A percentile compares a stretch with the other conserved stretches of the same genome.
These are phyloP conservation scores for Aulostomus chinensis DNA, from an alignment of 2,797 vertebrate genomes.

Conservation along the genomic window DNA sequence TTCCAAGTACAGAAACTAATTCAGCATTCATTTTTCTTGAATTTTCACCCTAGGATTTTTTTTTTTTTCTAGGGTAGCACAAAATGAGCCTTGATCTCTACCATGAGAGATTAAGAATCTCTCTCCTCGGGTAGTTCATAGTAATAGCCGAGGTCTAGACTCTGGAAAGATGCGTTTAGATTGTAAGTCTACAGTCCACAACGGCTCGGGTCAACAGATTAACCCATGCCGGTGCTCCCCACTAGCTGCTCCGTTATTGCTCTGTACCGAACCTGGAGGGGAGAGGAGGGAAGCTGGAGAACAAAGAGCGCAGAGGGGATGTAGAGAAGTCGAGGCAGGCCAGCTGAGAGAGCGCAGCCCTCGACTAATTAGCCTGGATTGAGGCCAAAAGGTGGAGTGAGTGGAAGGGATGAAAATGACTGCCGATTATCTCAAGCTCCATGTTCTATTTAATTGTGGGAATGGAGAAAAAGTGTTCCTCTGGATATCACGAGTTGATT, in stretches of 20 bases:
- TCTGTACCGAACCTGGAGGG: constrained; percentile 51
- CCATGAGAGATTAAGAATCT: constrained; percentile 45
- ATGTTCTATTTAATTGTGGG: constrained; percentile 17
- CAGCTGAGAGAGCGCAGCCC: constrained; percentile 46
- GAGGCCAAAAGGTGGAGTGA: constrained; percentile 56
- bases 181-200: constrained; percentile 63
- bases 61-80: constrained; percentile 8
- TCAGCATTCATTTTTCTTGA: not conserved
- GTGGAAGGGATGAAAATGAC: constrained; percentile 16
- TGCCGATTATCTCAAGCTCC: constrained; percentile 32
- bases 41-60: not conserved
- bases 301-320: constrained; percentile 49
- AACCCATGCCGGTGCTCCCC: constrained; percentile 69
- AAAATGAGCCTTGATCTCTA: constrained; percentile 18
- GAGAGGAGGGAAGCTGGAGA: constrained; percentile 35
- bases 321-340: constrained; percentile 25
- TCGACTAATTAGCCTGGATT: constrained; percentile 71
- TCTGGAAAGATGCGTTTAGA: constrained; percentile 51
- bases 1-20: not conserved
- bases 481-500: no score
- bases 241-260: constrained; percentile 61
- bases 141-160: constrained; percentile 53
- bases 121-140: constrained; percentile 47
- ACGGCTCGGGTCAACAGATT: constrained; percentile 73
- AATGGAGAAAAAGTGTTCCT: not conserved